Percentiles rank a stretch among this genome's conserved stretches.
Conservation (phyloP, 1,140 invertebrate species). For the Paraescarpia echinospica region DNA sequence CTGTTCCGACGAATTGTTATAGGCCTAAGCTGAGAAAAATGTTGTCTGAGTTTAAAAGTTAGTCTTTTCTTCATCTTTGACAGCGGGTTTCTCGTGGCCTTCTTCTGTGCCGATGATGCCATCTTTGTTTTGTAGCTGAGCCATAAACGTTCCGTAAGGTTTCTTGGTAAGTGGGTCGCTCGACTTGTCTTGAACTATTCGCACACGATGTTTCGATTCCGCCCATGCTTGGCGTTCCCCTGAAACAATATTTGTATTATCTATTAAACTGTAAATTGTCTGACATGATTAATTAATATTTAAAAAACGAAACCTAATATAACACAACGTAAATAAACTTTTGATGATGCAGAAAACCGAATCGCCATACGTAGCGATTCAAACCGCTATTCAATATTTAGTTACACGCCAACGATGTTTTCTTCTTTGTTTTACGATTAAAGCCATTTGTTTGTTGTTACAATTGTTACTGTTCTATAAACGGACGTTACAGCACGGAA, state of each 20-base stretch:
- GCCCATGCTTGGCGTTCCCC: background rate
- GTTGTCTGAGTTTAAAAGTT: background rate
- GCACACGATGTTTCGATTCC: background rate
- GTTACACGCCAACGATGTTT: too few species aligned
- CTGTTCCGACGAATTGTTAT: background rate
- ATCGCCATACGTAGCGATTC: too few species aligned
- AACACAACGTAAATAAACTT: too few species aligned
- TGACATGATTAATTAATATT: background rate
- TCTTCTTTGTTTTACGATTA: too few species aligned
- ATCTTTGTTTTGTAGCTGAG: background rate
- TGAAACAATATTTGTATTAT: background rate
- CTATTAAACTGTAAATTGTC: background rate
- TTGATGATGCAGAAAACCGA: too few species aligned
- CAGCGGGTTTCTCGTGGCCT: background rate
- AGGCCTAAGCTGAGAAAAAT: background rate
- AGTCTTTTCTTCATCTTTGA: background rate
- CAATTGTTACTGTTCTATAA: too few species aligned
- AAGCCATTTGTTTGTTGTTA: too few species aligned
- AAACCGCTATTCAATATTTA: too few species aligned
- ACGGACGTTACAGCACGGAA: too few species aligned
- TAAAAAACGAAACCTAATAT: too few species aligned
- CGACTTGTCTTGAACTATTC: background rate
- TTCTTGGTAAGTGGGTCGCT: background rate
- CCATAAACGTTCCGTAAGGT: background rate
- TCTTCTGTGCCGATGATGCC: background rate